Evolutionary conservation across 92 coral and sea anemone species (phyloP).

Genomic region (Palythoa heliodiscus): DNA sequence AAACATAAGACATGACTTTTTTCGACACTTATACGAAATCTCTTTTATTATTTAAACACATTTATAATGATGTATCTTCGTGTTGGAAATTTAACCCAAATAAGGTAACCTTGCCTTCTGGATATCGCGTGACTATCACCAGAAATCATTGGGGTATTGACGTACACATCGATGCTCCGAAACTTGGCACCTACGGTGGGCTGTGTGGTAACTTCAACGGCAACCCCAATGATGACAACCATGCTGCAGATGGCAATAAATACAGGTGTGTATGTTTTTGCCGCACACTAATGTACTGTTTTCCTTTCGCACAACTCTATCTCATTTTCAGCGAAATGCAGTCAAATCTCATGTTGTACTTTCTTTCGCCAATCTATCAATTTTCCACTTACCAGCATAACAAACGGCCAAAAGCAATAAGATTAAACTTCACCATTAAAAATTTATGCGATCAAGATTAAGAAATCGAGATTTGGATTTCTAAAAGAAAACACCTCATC

Average conservation of each 20-base stretch:
- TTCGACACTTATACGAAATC: too few relatives aligned
- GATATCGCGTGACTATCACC: conserved; percentile 31
- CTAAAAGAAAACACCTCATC: too few relatives aligned
- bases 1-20: too few relatives aligned
- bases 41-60: too few relatives aligned
- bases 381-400: too few relatives aligned
- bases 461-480: too few relatives aligned
- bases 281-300: neutral
- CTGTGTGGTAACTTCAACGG: conserved; percentile 40
- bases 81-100: neutral
- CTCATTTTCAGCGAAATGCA: neutral
- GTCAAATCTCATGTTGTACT: neutral
- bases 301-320: neutral
- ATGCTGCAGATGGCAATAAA: conserved; percentile 25
- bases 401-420: too few relatives aligned
- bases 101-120: conserved; percentile 28
- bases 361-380: neutral
- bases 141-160: conserved; percentile 34
- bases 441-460: too few relatives aligned
- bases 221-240: conserved; percentile 16
- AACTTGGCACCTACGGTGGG: conserved; percentile 30
- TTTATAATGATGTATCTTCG: too few relatives aligned
- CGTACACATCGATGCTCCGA: conserved; percentile 34
- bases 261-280: neutral
- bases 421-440: too few relatives aligned